Evolutionary conservation across 2,113 vertebrate species (phyloP), one percentile per base, ranked within the genome.

Genomic region (Okapia johnstoni): DNA sequence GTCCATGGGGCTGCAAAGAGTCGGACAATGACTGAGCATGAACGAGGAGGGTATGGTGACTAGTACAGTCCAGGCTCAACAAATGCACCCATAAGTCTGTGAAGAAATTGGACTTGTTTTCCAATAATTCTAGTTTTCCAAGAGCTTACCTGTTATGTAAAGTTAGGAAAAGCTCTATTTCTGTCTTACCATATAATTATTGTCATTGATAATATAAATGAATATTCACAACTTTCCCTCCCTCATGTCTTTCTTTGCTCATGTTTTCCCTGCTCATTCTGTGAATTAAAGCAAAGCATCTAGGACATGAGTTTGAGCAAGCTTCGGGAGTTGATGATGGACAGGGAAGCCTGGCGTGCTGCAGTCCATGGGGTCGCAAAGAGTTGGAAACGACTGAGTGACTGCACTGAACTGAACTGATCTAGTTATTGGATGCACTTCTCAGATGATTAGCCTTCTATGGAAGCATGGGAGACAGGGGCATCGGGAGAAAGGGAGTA

Each of bases 1-100:
- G 70, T 73, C 36, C 70, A 73, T 73, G 70, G 70, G 70, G 11
- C 23, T 1, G 3, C 36, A 73, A 73, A 25, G 21, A 73, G 70
- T 43, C 0, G 3, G 70, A 43, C 36, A 43, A 23, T 43, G 36
- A n/a, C 61, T 63, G 61, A 43, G 70, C 21, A 73, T 0, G 1
- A 36, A 43, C 3, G 0, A 73, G 66, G 21, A 25, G 33, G 50
- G 48, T 5, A 15, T 30, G 40, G 25, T 66, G 50, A 70, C 66
- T 36, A 57, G 55, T 11, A n/a, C 0, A 55, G 43, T 17, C 50
- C 19, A 79, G 52, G 26, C 26, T n/a, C 52, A 54, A 17, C 17
- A 48, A 33, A 43, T 50, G 61, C 21, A 30, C 33, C 14, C 6
- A 1, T 21, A 2, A n/a, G 61, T 83, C 10, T 55, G n/a, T 48